These are phyloP conservation scores for Gopherus evgoodei DNA, from an alignment of 2,113 vertebrate genomes.

Conservation along the genomic window DNA sequence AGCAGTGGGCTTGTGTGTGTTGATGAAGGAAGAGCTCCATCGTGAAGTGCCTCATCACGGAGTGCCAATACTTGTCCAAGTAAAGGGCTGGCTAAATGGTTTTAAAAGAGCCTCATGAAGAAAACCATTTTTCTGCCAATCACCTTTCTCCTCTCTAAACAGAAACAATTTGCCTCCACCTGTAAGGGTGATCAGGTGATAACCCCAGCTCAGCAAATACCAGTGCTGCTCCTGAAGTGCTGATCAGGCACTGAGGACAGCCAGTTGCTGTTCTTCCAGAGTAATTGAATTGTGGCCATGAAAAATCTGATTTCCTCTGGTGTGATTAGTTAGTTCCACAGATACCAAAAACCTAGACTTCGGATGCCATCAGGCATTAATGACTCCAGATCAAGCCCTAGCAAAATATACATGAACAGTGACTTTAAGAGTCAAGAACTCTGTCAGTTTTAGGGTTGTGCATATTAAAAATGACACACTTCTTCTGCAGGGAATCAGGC, in stretches of 20 bases:
- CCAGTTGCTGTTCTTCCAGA: background rate
- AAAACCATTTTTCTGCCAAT: background rate
- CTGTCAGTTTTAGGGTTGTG: background rate
- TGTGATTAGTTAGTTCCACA: background rate
- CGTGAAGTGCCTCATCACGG: rapidly evolving
- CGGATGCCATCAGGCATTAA: rapidly evolving
- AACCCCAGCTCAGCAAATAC: background rate
- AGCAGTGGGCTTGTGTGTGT: background rate
- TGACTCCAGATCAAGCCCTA: background rate
- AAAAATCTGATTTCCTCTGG: background rate
- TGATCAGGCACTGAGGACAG: background rate
- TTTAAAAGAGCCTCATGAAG: background rate
- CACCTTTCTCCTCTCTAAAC: background rate
- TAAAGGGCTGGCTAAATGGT: background rate
- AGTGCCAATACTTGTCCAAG: background rate
- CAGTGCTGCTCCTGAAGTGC: background rate
- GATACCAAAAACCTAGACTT: background rate
- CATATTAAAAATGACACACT: background rate
- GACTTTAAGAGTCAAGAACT: background rate
- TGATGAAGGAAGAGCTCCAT: background rate
- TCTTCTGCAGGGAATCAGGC: background rate
- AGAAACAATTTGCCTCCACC: background rate
- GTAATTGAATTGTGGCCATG: background rate
- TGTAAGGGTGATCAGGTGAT: background rate
- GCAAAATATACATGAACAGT: background rate